A percentile compares a stretch with the other conserved stretches of the same genome.
Evolutionary conservation across 2,113 vertebrate genomes (phyloP).

Genomic region (Microcebus lehilahytsara): DNA sequence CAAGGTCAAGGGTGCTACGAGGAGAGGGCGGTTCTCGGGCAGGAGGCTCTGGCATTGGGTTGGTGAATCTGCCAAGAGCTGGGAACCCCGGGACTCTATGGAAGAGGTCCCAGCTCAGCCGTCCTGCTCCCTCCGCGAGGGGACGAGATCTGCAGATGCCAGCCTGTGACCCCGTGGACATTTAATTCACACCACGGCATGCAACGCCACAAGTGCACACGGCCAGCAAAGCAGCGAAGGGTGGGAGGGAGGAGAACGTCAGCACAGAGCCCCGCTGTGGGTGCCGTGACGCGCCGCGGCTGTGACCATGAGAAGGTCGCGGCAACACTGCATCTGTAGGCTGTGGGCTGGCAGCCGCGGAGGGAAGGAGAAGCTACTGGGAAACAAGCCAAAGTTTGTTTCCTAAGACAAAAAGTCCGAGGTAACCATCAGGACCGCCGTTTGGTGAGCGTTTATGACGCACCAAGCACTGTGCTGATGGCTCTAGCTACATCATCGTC

Average conservation of each 20-base stretch:
- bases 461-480: not conserved
- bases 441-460: not conserved
- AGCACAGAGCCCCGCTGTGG: not conserved
- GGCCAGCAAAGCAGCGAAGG: not conserved
- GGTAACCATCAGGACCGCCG: not conserved
- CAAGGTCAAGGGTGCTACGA: not conserved
- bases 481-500: rapidly evolving
- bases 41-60: not conserved
- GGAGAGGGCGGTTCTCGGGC: not conserved
- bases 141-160: not conserved
- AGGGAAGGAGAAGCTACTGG: not conserved
- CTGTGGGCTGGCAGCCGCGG: not conserved
- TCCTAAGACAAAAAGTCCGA: not conserved
- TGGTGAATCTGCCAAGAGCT: not conserved
- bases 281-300: not conserved
- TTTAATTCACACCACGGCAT: not conserved
- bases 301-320: not conserved
- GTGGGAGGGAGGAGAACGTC: not conserved
- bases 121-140: not conserved
- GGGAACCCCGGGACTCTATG: not conserved
- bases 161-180: not conserved
- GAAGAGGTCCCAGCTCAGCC: not conserved
- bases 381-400: not conserved
- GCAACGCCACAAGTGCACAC: not conserved
- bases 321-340: not conserved